Percentiles rank a stretch among this genome's conserved stretches.
phyloP scores from a whole-genome alignment of 2,797 vertebrate genomes.

The Sphaeramia orbicularis region DNA sequence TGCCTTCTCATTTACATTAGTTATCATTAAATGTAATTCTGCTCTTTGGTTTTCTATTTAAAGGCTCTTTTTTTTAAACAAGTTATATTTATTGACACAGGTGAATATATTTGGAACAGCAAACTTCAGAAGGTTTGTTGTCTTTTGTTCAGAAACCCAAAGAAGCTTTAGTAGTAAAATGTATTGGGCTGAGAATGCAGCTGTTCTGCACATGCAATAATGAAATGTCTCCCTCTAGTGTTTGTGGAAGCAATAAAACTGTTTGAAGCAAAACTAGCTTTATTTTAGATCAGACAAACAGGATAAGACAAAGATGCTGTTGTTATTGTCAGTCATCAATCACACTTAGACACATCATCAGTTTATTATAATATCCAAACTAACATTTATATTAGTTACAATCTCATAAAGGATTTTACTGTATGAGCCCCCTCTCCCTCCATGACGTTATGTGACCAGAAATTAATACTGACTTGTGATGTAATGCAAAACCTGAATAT shows the following conservation, averaged over 20 bases:
- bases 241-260: constrained; percentile 39
- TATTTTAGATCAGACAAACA: constrained; percentile 3
- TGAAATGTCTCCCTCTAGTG: constrained; percentile 79
- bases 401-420: background rate
- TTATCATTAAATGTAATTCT: constrained; percentile 71
- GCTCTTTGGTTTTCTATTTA: constrained; percentile 74
- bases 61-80: constrained; percentile 66
- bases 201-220: constrained; percentile 42
- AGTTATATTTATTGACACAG: constrained; percentile 82
- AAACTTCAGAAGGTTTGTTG: constrained; percentile 52
- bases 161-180: constrained; percentile 26
- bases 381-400: background rate
- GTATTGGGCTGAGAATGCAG: constrained; percentile 41
- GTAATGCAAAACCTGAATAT: constrained; percentile 16
- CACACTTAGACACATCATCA: constrained; percentile 9
- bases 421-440: constrained; percentile 4
- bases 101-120: constrained; percentile 66
- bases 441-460: background rate
- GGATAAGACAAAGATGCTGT: constrained; percentile 4
- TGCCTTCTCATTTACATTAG: constrained; percentile 61
- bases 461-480: constrained; percentile 1
- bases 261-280: constrained; percentile 5
- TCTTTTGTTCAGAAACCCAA: constrained; percentile 29
- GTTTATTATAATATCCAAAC: constrained; percentile 4
- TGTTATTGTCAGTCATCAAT: background rate